A percentile compares a stretch with the other conserved stretches of the same genome.
phyloP scores from a whole-genome alignment of 2,888 invertebrate species.

The Hemistola chrysoprasaria region DNA sequence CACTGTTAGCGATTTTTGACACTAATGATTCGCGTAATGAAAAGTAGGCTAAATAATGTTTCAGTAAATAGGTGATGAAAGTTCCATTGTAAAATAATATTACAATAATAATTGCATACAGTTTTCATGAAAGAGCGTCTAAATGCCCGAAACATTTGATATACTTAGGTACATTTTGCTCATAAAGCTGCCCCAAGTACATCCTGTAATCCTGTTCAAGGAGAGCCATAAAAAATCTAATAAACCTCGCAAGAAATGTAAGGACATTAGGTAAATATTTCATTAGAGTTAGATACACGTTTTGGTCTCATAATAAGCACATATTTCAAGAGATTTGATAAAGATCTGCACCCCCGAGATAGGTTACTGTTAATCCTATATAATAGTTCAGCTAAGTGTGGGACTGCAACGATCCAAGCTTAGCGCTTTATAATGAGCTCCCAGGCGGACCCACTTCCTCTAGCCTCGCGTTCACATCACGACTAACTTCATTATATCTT shows the following conservation, averaged over 20 bases:
- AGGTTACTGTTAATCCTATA: conserved; percentile 24
- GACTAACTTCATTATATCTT: background rate
- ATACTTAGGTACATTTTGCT: too few species aligned
- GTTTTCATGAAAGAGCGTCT: too few species aligned
- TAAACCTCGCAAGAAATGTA: background rate
- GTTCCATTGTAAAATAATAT: too few species aligned
- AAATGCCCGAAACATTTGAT: too few species aligned
- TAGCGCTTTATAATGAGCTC: conserved; percentile 67
- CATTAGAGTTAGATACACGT: too few species aligned
- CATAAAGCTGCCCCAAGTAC: too few species aligned
- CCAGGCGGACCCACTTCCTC: conserved; percentile 45
- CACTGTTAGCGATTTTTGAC: too few species aligned
- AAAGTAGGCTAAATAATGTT: too few species aligned
- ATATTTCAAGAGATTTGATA: conserved; percentile 22
- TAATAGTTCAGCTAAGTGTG: conserved; percentile 41
- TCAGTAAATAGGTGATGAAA: too few species aligned
- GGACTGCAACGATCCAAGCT: conserved; percentile 44
- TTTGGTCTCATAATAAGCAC: conserved; percentile 1
- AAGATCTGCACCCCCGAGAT: conserved; percentile 9
- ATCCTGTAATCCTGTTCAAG: too few species aligned
- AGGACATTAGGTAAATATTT: background rate
- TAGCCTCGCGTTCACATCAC: conserved; percentile 11
- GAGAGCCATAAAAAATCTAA: background rate
- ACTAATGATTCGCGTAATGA: too few species aligned
- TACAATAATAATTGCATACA: too few species aligned